These are phyloP conservation scores for Drosophila longiperda DNA, from an alignment of 2,888 invertebrate species.

Conservation along the genomic window DNA sequence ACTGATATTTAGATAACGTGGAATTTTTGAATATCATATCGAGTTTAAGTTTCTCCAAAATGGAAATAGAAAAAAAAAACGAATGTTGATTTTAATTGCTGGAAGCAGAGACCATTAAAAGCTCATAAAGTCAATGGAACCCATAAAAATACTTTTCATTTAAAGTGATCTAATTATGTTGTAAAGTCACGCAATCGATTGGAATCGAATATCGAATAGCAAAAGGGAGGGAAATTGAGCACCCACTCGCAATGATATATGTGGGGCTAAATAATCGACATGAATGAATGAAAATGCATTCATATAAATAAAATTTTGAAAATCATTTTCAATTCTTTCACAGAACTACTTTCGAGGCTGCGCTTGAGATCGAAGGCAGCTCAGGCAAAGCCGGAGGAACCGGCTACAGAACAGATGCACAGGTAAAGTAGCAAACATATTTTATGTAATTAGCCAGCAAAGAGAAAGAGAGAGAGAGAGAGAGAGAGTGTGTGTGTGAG, in stretches of 20 bases:
- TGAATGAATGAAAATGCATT: conserved; percentile 31
- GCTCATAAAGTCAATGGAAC: conserved; percentile 42
- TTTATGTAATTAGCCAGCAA: conserved; percentile 62
- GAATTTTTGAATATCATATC: conserved; percentile 42
- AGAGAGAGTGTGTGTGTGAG: neutral
- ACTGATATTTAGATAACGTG: conserved; percentile 42
- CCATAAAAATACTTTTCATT: neutral
- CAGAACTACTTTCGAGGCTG: conserved; percentile 11
- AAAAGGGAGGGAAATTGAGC: neutral
- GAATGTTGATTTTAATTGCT: conserved; percentile 13
- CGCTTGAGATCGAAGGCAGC: conserved; percentile 20
- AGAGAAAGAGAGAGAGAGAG: conserved; percentile 1
- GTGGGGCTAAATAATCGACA: conserved; percentile 43
- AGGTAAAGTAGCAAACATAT: conserved; percentile 44
- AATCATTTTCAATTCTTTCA: conserved; percentile 37
- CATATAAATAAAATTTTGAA: conserved; percentile 2
- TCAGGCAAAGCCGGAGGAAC: conserved; percentile 21
- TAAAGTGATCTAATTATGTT: conserved; percentile 61
- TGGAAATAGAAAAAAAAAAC: neutral
- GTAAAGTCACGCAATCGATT: conserved; percentile 63
- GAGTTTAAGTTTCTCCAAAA: neutral
- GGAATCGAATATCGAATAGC: neutral
- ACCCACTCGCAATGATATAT: conserved; percentile 28
- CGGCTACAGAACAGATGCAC: neutral
- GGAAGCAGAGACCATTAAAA: conserved; percentile 64